Evolutionary conservation across 2,797 vertebrate genomes (phyloP).

Genomic region (Lophotriccus pileatus): DNA sequence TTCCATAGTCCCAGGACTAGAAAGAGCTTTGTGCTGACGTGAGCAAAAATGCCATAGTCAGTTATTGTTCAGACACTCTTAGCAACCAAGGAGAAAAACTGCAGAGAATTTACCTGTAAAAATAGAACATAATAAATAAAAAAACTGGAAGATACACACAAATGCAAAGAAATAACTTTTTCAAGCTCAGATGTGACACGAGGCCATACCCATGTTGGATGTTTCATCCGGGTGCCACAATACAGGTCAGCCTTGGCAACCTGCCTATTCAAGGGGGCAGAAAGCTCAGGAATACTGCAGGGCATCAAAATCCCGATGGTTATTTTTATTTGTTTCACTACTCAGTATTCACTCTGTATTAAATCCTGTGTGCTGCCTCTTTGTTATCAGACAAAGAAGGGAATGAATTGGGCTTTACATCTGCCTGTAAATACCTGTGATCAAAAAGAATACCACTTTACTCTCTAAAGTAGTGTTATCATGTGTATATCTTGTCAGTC

Average conservation of each 20-base stretch:
- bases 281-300: neutral
- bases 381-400: neutral
- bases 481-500: constrained; percentile 17
- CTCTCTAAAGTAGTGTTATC: neutral
- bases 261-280: neutral
- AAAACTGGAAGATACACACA: neutral
- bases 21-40: fast-evolving
- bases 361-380: neutral
- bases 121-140: neutral
- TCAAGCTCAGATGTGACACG: fast-evolving
- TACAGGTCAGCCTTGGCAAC: neutral
- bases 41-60: neutral
- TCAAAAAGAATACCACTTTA: constrained; percentile 13
- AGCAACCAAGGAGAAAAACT: neutral
- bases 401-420: neutral
- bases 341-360: neutral
- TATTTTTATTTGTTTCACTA: neutral
- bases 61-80: neutral
- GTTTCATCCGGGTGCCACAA: neutral
- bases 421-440: constrained; percentile 23
- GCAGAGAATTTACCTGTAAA: neutral
- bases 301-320: neutral
- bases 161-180: neutral
- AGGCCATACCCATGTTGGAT: neutral
- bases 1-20: neutral